Evolutionary conservation across 2,888 invertebrate genomes (phyloP), one percentile per base, ranked within the genome.

Genomic region (Agrochola lychnidis): DNA sequence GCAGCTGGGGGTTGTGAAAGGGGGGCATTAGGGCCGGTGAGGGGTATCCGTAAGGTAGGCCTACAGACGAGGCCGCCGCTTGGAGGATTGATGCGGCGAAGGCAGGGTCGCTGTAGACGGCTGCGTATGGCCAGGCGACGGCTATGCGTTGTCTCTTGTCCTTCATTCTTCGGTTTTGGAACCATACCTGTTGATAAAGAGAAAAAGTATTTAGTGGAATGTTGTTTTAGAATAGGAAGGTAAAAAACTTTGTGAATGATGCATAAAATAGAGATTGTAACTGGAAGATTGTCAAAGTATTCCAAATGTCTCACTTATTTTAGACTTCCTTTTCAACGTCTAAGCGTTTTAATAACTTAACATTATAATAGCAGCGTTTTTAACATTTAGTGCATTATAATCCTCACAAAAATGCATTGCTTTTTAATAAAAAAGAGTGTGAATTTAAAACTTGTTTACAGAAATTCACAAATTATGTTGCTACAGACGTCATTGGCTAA

Each of bases 141-240:
- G 99, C 99, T 94, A 99, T 98, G 25, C 99, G 97, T 92, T 99
- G 99, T 0, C 99, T 97, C 91, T 99, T 99, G 96, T 99, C 99
- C 93, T 99, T 99, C 99, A 99, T 99, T 72, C 99, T 97, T 56
- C 99, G 97, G 94, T 99, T 99, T 97, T 99, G 99, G 94, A 99
- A 99, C 99, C 99, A 99, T 36, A 99, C 99, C 99, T 99, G 97
- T 94, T 59, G 86, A 89, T 89, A 93, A 94, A 86, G 70, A 82
- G 63, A 81, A 51, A 51, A 51, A 22, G 51, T 22, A 22, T n/a
- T 88, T 77, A 84, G 45, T 77, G 14, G 25, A 12, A 66, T 51
- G 73, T 59, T 36, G 12, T 19, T 45, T 30, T 1, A 25, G 51
- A 51, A 19, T 51, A 51, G 51, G 19, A 7, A 19, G n/a, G 56